These are phyloP conservation scores for Psilopsiagon aurifrons DNA, from an alignment of 2,113 vertebrate genomes.

Conservation along the genomic window DNA sequence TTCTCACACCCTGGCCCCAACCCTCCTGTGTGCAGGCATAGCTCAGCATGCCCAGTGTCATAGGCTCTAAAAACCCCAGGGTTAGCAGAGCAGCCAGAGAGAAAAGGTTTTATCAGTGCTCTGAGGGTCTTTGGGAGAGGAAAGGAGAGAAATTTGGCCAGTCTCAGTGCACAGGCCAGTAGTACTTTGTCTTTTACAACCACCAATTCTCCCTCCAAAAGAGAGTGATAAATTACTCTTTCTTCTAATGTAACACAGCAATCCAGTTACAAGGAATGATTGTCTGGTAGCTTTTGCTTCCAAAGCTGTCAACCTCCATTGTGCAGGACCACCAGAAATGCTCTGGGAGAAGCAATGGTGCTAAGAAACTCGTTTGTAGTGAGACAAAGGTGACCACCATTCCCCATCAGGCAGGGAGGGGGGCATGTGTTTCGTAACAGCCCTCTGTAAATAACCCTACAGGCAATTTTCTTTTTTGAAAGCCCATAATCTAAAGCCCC, in stretches of 20 bases:
- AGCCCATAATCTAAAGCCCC: neutral
- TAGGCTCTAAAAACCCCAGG: neutral
- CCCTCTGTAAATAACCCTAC: neutral
- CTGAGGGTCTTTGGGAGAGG: neutral
- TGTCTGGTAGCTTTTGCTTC: neutral
- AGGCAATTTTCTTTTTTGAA: neutral
- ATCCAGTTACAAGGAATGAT: neutral
- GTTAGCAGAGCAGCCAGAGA: neutral
- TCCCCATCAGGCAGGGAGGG: neutral
- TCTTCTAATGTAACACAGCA: neutral
- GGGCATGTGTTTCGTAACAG: neutral
- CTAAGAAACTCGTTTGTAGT: neutral
- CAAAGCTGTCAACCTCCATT: neutral
- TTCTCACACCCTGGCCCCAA: neutral
- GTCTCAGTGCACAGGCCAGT: neutral
- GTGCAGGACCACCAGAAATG: neutral
- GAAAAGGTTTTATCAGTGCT: neutral
- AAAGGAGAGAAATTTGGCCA: neutral
- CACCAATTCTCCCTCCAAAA: neutral
- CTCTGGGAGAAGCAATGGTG: neutral
- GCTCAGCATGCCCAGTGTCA: neutral
- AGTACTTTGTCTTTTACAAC: slow-evolving; percentile 29
- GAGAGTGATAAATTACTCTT: neutral
- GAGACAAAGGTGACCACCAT: neutral
- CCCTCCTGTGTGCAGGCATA: fast-evolving